These are phyloP conservation scores for Gopherus evgoodei DNA, from an alignment of 2,113 vertebrate species.

Conservation along the genomic window DNA sequence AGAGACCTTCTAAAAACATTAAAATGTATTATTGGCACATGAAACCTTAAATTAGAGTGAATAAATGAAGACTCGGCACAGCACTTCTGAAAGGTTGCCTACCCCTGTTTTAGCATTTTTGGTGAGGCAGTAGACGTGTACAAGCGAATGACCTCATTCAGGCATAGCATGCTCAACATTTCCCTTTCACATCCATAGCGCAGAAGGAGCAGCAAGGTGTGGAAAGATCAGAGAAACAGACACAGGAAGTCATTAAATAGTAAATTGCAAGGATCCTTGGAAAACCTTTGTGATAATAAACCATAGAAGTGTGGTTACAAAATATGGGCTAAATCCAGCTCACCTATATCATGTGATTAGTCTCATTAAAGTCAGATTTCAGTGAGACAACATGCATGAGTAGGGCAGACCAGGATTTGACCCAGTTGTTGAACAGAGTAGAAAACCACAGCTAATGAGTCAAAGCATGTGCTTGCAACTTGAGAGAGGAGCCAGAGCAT, in stretches of 20 bases:
- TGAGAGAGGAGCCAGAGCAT: neutral
- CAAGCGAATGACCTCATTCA: constrained; percentile 33
- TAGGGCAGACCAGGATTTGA: neutral
- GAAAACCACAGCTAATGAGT: neutral
- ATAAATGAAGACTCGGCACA: no score
- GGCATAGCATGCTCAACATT: neutral
- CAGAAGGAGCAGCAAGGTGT: constrained; percentile 3
- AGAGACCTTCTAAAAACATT: no score
- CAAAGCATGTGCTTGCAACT: neutral
- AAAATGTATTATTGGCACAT: no score
- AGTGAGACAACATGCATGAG: neutral
- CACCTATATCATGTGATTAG: neutral
- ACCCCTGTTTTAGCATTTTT: constrained; percentile 6
- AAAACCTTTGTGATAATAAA: neutral
- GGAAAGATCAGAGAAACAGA: constrained; percentile 1
- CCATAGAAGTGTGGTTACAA: neutral
- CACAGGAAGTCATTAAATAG: neutral
- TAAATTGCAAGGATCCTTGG: neutral
- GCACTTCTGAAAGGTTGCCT: no score
- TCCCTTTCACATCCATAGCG: neutral
- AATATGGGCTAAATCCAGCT: neutral
- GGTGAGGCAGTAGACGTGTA: neutral
- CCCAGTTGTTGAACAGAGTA: neutral
- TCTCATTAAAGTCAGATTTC: neutral
- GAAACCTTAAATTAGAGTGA: no score